Evolutionary conservation across 1,140 invertebrate genomes (phyloP).

Genomic region (Carcinoscorpius rotundicauda): DNA sequence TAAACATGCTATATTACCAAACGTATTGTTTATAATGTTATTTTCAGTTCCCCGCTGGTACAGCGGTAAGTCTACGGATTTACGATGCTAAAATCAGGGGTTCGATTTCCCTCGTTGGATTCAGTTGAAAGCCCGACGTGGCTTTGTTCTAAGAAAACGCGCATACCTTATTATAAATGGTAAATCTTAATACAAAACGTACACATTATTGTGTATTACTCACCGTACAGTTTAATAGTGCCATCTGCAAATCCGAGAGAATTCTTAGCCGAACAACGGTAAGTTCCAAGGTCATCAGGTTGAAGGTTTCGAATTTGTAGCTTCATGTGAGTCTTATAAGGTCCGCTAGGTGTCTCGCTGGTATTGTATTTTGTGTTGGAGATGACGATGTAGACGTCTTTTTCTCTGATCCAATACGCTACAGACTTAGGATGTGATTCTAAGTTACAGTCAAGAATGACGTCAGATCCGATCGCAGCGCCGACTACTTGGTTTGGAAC

Average conservation of each 20-base stretch:
- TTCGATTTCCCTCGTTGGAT: too few relatives aligned
- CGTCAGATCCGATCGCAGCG: constrained; percentile 32
- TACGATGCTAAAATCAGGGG: too few relatives aligned
- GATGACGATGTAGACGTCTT: constrained; percentile 31
- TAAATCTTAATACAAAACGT: too few relatives aligned
- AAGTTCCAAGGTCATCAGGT: constrained; percentile 61
- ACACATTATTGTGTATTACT: constrained; percentile 31
- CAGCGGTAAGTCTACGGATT: too few relatives aligned
- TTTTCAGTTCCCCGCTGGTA: too few relatives aligned
- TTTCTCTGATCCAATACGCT: constrained; percentile 30
- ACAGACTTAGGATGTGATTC: constrained; percentile 28
- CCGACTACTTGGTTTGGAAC: constrained; percentile 40
- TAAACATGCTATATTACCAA: too few relatives aligned
- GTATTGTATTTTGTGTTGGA: constrained; percentile 24
- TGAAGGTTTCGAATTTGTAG: constrained; percentile 22
- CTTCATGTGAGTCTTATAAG: constrained; percentile 26
- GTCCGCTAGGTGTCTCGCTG: constrained; percentile 25
- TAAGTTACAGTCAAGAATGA: constrained; percentile 35
- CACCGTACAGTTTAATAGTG: constrained; percentile 77
- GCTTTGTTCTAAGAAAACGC: too few relatives aligned
- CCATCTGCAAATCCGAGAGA: constrained; percentile 84
- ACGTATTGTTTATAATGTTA: too few relatives aligned
- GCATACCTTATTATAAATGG: too few relatives aligned
- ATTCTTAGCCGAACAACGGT: constrained; percentile 84
- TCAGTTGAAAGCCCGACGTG: too few relatives aligned